These are phyloP conservation scores for Semnopithecus entellus DNA, from an alignment of 2,113 vertebrate species.

Conservation along the genomic window DNA sequence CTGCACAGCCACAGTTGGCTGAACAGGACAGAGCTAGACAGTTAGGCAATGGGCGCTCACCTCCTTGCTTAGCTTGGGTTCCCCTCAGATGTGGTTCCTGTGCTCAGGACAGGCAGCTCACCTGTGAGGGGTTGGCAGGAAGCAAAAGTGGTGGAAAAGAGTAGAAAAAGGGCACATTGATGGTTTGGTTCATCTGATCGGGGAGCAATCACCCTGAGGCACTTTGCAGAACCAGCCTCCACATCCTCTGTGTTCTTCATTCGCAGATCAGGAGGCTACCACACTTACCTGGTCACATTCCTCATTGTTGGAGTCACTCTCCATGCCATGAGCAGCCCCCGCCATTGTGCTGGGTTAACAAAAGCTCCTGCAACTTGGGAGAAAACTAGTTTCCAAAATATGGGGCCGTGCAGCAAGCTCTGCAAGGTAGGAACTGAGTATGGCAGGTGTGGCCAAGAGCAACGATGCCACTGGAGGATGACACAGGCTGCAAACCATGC, in stretches of 20 bases:
- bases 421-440: neutral
- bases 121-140: neutral
- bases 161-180: neutral
- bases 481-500: neutral
- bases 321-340: neutral
- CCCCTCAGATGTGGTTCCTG: neutral
- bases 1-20: neutral
- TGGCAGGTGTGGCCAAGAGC: neutral
- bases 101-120: neutral
- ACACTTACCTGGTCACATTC: neutral
- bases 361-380: neutral
- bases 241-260: no score
- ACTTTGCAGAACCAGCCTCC: neutral
- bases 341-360: neutral
- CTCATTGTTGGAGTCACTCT: neutral
- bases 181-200: neutral
- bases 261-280: neutral
- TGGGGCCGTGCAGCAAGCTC: neutral
- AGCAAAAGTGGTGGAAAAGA: neutral
- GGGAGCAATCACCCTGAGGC: neutral
- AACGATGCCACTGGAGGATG: accelerated
- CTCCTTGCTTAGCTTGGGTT: neutral
- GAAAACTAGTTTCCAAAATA: neutral
- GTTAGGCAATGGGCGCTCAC: neutral
- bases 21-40: neutral